Evolutionary conservation across 2,797 vertebrate genomes (phyloP), one percentile per base, ranked within the genome.

Genomic region (Luscinia luscinia): DNA sequence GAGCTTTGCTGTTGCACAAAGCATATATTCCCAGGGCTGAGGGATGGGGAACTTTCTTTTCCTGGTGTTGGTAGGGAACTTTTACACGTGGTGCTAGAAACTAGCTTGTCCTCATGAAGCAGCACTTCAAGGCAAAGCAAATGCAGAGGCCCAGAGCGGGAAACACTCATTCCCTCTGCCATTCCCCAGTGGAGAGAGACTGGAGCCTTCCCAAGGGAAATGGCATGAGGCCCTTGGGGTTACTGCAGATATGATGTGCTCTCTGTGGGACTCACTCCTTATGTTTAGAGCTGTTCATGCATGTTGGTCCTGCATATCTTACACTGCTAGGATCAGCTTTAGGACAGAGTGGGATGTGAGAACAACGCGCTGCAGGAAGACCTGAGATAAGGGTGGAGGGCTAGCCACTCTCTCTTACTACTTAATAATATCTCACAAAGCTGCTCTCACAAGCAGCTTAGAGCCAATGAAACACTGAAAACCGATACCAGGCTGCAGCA

Each of bases 151-250:
- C 4, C 22, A 36, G 19, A 55, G 12, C 19, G 24, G 12, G 30
- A 83, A 63, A 57, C 3, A 34, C 9, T 61, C 1, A 3, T 61
- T 78, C 0, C 0, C 11, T 51, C n/a, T 80, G 41, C 54, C 27
- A 19, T 55, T 34, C 13, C 20, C 8, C 24, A 16, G 28, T 2
- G 0, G 36, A 83, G 19, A 23, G 19, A 27, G 28, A 40, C 19
- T 51, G 43, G 52, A 84, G 34, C 12, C 12, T 87, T 84, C 57
- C 26, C 26, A 41, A 45, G 11, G 27, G 18, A 51, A 66, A 70
- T 13, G 21, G 52, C 14, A 3, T 3, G 1, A 84, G 38, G 23
- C 32, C 23, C 11, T 52, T 84, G n/a, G 16, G 24, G 15, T 28
- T 63, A 24, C 12, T 11, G 9, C 8, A 9, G 26, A 48, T 67